Conservation (phyloP, 2,888 invertebrate genomes). For the Nomada lathburiana region DNA sequence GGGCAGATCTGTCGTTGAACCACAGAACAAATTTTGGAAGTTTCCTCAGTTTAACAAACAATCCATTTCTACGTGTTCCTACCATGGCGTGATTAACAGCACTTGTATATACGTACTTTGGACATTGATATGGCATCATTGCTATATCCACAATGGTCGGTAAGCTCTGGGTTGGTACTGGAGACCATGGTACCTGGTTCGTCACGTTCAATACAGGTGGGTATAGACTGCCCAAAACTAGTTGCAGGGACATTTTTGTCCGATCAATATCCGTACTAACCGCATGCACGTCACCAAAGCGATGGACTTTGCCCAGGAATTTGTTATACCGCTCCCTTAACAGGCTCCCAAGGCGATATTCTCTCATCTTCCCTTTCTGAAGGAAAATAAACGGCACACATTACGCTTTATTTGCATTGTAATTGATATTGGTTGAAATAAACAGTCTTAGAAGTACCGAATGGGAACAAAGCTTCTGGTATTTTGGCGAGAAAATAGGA, state of each 20-base stretch:
- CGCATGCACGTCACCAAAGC: slow-evolving; percentile 55
- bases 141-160: slow-evolving; percentile 61
- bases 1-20: no score
- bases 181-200: slow-evolving; percentile 62
- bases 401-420: neutral
- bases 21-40: no score
- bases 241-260: slow-evolving; percentile 70
- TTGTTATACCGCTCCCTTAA: slow-evolving; percentile 61
- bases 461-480: no score
- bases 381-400: neutral
- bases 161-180: slow-evolving; percentile 57
- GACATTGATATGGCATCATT: slow-evolving; percentile 42
- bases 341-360: slow-evolving; percentile 63
- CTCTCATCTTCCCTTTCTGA: slow-evolving; percentile 68
- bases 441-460: no score
- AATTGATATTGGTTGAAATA: neutral
- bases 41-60: no score
- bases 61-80: no score
- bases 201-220: slow-evolving; percentile 42
- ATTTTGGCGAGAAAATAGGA: no score
- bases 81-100: neutral
- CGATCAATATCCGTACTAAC: slow-evolving; percentile 62
- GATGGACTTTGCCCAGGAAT: slow-evolving; percentile 60
- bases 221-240: slow-evolving; percentile 68
- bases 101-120: slow-evolving; percentile 48